Percentiles rank a stretch among this genome's conserved stretches.
These are phyloP conservation scores for Bos taurus DNA, from an alignment of 2,113 vertebrate genomes.

Conservation along the genomic window DNA sequence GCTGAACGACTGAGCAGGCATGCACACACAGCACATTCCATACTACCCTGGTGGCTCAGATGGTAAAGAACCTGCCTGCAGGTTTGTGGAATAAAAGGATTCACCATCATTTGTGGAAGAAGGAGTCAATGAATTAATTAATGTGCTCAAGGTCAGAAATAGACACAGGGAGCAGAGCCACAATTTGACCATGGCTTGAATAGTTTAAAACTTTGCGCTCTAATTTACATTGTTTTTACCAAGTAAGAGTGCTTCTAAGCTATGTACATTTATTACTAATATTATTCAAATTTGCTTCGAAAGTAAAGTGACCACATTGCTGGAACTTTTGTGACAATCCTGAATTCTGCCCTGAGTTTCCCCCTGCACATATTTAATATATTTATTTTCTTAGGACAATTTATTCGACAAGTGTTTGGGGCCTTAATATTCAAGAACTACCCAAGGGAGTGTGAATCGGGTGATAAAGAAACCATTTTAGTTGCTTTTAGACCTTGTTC, in stretches of 20 bases:
- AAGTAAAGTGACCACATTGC: not conserved
- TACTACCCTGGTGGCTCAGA: not conserved
- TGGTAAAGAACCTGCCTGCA: not conserved
- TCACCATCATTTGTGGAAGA: not conserved
- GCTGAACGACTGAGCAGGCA: not conserved
- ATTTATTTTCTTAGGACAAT: not conserved
- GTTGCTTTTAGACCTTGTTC: not conserved
- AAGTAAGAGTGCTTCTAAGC: not conserved
- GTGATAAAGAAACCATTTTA: not conserved
- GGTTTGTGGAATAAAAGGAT: not conserved
- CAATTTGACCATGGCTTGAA: not conserved
- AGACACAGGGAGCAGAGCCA: not conserved
- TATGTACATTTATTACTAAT: not conserved
- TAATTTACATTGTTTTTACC: not conserved
- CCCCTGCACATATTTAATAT: not conserved
- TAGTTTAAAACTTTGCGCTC: not conserved
- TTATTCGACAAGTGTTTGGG: not conserved
- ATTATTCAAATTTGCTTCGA: not conserved
- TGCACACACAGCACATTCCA: fast-evolving
- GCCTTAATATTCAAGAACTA: not conserved
- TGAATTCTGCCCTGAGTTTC: not conserved
- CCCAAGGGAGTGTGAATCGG: not conserved
- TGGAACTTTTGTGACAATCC: not conserved
- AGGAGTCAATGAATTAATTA: not conserved
- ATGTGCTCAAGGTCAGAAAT: not conserved